Evolutionary conservation across 1,140 invertebrate genomes (phyloP).

Genomic region (Drosophila quadrilineata): DNA sequence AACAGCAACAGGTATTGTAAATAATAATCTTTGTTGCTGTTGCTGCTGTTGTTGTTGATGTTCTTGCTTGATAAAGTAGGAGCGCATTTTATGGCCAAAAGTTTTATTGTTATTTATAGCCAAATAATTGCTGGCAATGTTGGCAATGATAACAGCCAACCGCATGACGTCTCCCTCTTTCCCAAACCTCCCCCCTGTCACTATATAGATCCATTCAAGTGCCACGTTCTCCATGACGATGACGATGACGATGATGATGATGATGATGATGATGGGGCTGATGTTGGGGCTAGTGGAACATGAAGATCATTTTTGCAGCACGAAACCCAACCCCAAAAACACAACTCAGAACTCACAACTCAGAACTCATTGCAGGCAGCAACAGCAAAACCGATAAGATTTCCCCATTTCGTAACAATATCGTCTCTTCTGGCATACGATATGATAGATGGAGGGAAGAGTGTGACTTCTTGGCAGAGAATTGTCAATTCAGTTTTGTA

Average conservation of each 20-base stretch:
- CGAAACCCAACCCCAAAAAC: conserved; percentile 16
- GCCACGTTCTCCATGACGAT: too few relatives aligned
- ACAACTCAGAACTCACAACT: conserved; percentile 31
- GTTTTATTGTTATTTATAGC: conserved; percentile 73
- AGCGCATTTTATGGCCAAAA: conserved; percentile 46
- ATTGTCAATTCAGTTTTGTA: too few relatives aligned
- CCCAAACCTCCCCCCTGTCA: too few relatives aligned
- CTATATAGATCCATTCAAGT: too few relatives aligned
- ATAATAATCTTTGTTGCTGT: not conserved
- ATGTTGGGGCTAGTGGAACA: conserved; percentile 4
- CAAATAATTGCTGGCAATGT: conserved; percentile 66
- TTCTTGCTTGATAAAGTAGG: conserved; percentile 19
- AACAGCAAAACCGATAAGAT: too few relatives aligned
- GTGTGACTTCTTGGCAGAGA: too few relatives aligned
- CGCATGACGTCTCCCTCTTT: too few relatives aligned
- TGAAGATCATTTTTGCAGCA: conserved; percentile 27
- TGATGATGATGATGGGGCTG: conserved; percentile 18
- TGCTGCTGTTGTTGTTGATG: conserved; percentile 7
- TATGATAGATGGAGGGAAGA: too few relatives aligned
- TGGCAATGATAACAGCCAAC: conserved; percentile 50
- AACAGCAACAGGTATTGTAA: conserved; percentile 8
- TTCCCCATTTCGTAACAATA: too few relatives aligned
- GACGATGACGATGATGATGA: conserved; percentile 26
- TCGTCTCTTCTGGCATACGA: too few relatives aligned
- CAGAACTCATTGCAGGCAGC: not conserved